Evolutionary conservation across 2,888 invertebrate species (phyloP).

Genomic region (Polydrusus cervinus): DNA sequence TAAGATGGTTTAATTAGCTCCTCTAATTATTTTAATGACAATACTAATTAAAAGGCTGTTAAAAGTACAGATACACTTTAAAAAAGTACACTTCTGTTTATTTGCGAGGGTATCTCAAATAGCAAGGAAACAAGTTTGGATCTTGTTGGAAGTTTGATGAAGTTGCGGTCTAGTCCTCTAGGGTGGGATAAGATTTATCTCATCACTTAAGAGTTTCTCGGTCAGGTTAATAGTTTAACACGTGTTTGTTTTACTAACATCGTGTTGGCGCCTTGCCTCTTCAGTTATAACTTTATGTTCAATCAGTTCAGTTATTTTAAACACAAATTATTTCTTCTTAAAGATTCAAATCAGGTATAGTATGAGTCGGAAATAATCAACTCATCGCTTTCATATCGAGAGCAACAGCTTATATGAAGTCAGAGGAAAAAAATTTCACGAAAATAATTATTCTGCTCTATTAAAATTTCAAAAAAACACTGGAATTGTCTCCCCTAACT

Average conservation of each 20-base stretch:
- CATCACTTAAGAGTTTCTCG: constrained; percentile 52
- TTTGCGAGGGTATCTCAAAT: too few relatives aligned
- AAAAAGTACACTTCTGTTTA: neutral
- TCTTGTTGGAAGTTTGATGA: constrained; percentile 53
- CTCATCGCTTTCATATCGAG: too few relatives aligned
- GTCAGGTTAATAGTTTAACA: constrained; percentile 46
- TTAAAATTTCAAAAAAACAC: too few relatives aligned
- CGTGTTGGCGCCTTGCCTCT: neutral
- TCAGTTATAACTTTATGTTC: neutral
- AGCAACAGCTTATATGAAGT: too few relatives aligned
- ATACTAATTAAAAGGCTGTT: neutral
- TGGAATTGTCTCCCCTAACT: too few relatives aligned
- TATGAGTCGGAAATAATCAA: too few relatives aligned
- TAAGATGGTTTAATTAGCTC: too few relatives aligned
- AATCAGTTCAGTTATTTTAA: neutral
- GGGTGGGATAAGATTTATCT: constrained; percentile 50
- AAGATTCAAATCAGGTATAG: too few relatives aligned
- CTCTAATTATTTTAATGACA: too few relatives aligned
- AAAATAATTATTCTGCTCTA: too few relatives aligned
- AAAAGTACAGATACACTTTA: neutral
- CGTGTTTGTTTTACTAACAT: constrained; percentile 38
- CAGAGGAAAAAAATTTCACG: too few relatives aligned
- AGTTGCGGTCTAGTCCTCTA: constrained; percentile 45
- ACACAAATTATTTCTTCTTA: neutral
- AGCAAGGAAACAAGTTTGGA: constrained; percentile 12